Conservation (phyloP, 2,797 vertebrate genomes). For the Phylloscopus collybita region DNA sequence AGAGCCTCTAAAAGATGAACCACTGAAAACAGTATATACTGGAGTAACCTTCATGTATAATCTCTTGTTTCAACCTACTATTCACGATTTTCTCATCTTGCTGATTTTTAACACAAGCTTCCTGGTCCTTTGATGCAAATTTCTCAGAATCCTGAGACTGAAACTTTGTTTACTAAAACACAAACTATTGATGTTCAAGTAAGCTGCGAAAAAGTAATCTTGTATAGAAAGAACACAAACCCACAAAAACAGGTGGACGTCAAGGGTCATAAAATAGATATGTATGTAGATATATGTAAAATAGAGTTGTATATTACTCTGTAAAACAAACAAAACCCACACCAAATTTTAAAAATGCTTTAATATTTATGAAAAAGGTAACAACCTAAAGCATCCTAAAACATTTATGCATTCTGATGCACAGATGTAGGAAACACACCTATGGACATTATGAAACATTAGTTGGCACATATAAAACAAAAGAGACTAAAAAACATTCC, state of each 20-base stretch:
- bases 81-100: not conserved
- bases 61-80: not conserved
- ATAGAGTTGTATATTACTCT: not conserved
- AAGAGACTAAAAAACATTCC: not conserved
- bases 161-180: not conserved
- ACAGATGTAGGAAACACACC: not conserved
- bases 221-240: not conserved
- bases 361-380: not conserved
- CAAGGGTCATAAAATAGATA: not conserved
- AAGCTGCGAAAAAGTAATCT: not conserved
- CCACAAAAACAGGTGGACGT: not conserved
- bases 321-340: not conserved
- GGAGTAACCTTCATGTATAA: not conserved
- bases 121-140: not conserved
- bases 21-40: not conserved
- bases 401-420: not conserved
- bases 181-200: not conserved
- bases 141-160: not conserved
- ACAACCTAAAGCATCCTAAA: not conserved
- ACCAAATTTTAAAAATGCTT: not conserved
- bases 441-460: too few relatives aligned
- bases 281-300: too few relatives aligned
- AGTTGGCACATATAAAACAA: rapidly evolving
- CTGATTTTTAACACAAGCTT: not conserved
- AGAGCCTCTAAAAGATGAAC: not conserved